Evolutionary conservation across 2,888 invertebrate species (phyloP), one percentile per base, ranked within the genome.

Genomic region (Ceratothoa steindachneri): DNA sequence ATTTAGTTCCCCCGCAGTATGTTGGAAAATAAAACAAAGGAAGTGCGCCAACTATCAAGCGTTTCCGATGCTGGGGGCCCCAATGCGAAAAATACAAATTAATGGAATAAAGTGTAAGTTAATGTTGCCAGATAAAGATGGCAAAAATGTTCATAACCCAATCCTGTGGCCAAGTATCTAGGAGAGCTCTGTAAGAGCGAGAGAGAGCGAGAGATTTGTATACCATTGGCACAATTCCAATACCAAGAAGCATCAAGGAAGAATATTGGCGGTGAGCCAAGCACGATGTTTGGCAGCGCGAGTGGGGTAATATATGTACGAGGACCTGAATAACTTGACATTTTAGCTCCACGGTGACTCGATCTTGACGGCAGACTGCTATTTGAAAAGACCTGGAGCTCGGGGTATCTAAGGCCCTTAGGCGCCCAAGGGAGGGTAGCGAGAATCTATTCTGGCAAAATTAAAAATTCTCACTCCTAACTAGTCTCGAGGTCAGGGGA

Each of bases 71-170:
- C n/a, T n/a, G n/a, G n/a, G n/a, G n/a, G n/a, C n/a, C n/a, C n/a
- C n/a, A n/a, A n/a, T n/a, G n/a, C n/a, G 15, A 5, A 41, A 41
- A 15, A 5, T 41, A 41, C 41, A 15, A 41, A 41, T 41, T 41
- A 41, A 41, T 41, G 7, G 41, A 41, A 41, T 41, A 9, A 41
- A 41, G 15, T 41, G 5, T 9, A 15, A 5, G 7, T 41, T 41
- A 41, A 15, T 41, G 41, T 41, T 41, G 41, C 5, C 7, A 41
- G 9, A 75, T 73, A 5, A 91, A 88, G 30, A 89, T 86, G 2
- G 90, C 88, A 67, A 90, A 88, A 67, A 75, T 71, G 78, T 89
- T 87, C n/a, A 87, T 84, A 51, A 85, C 83, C 68, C 64, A 72
- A 1, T 70, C 70, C 53, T 78, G 76, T 28, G 80, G 77, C 24